Base-by-base conservation (phyloP, 2,888 invertebrate species). In the Nemoura dubitans region DNA sequence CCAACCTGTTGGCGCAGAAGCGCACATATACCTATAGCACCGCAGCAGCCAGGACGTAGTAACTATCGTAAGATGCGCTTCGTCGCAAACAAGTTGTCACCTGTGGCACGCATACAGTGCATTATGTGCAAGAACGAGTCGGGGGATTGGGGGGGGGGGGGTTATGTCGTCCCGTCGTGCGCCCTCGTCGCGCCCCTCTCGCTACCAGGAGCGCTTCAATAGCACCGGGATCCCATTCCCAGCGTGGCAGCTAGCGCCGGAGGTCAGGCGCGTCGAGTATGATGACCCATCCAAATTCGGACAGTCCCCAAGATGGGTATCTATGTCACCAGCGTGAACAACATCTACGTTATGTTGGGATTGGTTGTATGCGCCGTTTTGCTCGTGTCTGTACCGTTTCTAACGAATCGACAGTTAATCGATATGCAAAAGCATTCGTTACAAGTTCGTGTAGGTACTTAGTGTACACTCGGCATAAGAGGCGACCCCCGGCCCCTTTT, bases 261-360 rank as follows among this genome's bases (percentile, higher is more conserved):
- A 10, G 21, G 59, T 21, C 59, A 16, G 59, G 6, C 2, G 59
- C 59, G 21, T 59, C 36, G 59, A 14, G 59, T 59, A 1, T 21
- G 36, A 3, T 36, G 59, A 21, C 59, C 59, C 59, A 59, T 21
- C 59, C 59, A 59, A 59, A 59, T 7, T 59, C 59, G 59, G 21
- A 21, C 21, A 10, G 59, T 59, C 59, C 21, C 36, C 14, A 21
- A 59, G 2, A 59, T 59, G 59, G 59, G 59, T 85, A 85, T 87
- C 87, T 87, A 85, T 85, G 85, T 81, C 85, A 85, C 85, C 82
- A 85, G 87, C 27, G 28, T 59, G 36, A 42, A 77, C 29, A 80
- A 77, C 76, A 81, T 25, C 28, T 6, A 78, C 78, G 10, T 25
- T 27, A 78, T 26, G 28, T 3, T 5, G 25, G 28, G 78, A 78